Base-by-base conservation (phyloP, 2,797 vertebrate genomes). In the Onychomys leucogaster region DNA sequence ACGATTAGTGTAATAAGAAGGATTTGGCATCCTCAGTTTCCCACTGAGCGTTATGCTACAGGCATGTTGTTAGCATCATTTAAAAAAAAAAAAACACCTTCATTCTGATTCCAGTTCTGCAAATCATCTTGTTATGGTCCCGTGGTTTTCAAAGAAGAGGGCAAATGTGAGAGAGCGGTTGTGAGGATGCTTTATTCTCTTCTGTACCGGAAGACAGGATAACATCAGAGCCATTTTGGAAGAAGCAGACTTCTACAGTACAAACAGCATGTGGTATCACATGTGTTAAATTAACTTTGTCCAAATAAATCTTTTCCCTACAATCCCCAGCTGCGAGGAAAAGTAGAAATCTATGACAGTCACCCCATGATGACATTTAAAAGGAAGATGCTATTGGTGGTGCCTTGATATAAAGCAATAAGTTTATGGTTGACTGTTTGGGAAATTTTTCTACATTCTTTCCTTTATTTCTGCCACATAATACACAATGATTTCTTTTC, bases 281-380 rank as follows among this genome's bases (percentile, higher is more conserved):
- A 95, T 89, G 91, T 94, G 93, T 82, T 75, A 81, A 97, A 96
- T 98, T 98, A 97, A 91, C 96, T 97, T 96, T 83, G 86, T 83
- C 84, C 81, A 96, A 96, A 97, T 97, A 97, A 97, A 96, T 97
- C 88, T 95, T 94, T 95, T 77, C 61, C 94, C 67, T 95, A 86
- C n/a, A 77, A 88, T 95, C 55, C 46, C 97, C 97, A 97, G 91
- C 97, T 98, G 96, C 96, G 96, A 88, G 55, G 94, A 96, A 95
- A 97, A 97, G 94, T 89, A 94, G 89, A 98, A 93, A 93, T 80
- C 80, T 90, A 65, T 65, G 71, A 96, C 63, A 89, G 73, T 80
- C 81, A 95, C 95, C 43, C 43, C 71, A 95, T n/a, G 92, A 90
- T 95, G 93, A 90, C 83, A 96, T 95, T 97, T 94, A 94, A 89